Evolutionary conservation across 2,888 invertebrate species (phyloP).

Genomic region (Caprella mutica): DNA sequence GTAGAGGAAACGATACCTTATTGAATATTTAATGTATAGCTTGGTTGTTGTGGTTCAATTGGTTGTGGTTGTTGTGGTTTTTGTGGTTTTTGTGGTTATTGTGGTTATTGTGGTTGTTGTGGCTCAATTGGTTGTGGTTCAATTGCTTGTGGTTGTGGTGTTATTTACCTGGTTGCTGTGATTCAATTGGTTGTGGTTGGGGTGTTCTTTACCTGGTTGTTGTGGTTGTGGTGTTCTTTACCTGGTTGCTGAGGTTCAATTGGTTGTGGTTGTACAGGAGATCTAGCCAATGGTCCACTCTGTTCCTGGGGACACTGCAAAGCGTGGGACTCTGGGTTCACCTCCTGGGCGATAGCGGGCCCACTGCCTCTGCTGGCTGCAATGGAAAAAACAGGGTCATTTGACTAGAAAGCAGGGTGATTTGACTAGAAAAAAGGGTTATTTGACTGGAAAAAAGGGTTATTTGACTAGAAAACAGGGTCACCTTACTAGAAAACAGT

Average conservation of each 20-base stretch:
- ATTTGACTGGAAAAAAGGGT: no score
- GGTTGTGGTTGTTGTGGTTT: background rate
- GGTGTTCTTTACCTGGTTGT: background rate
- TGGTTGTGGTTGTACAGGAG: background rate
- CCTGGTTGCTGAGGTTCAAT: conserved; percentile 1
- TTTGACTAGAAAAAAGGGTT: no score
- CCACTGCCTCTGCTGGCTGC: no score
- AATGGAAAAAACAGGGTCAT: no score
- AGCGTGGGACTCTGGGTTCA: no score
- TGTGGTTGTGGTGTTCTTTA: no score
- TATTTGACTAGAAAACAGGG: no score
- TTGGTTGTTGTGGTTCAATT: background rate
- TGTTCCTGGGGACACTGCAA: conserved; percentile 1
- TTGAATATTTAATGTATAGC: background rate
- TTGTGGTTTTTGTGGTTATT: background rate
- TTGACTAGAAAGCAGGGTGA: no score
- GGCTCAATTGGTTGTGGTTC: background rate
- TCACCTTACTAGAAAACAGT: no score
- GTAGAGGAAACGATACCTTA: no score
- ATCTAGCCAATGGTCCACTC: background rate
- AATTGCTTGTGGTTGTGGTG: background rate
- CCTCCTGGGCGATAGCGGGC: no score
- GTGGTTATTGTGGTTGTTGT: background rate
- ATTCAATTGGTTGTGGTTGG: background rate
- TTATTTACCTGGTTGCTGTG: background rate